Conservation (phyloP, 2,888 invertebrate genomes). For the Drosophila greeni region DNA sequence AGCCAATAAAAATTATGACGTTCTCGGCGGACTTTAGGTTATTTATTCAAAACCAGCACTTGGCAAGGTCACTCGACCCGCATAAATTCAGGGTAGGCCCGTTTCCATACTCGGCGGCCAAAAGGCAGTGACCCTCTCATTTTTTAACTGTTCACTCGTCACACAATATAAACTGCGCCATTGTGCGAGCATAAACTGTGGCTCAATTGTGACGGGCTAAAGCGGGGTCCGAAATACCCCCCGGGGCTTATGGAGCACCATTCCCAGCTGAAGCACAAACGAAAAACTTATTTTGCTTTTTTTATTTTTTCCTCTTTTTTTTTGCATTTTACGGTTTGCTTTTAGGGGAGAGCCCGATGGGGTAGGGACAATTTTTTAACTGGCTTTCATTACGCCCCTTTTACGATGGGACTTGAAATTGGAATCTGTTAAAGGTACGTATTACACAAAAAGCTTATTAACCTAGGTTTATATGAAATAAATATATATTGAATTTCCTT, state of each 20-base stretch:
- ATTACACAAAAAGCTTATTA: not conserved
- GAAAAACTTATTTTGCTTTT: slow-evolving; percentile 45
- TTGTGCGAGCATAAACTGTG: slow-evolving; percentile 55
- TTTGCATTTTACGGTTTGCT: slow-evolving; percentile 26
- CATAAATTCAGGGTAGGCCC: slow-evolving; percentile 13
- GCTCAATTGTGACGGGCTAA: slow-evolving; percentile 58
- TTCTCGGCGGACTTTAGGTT: not conserved
- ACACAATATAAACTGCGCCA: slow-evolving; percentile 52
- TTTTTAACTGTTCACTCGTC: slow-evolving; percentile 42
- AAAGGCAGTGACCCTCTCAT: slow-evolving; percentile 8
- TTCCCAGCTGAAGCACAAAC: slow-evolving; percentile 26
- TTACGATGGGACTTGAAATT: slow-evolving; percentile 29
- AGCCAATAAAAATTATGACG: slow-evolving; percentile 1
- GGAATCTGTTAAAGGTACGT: slow-evolving; percentile 20
- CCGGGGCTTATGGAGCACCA: slow-evolving; percentile 16
- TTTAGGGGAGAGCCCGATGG: slow-evolving; percentile 8
- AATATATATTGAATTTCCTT: slow-evolving; percentile 9
- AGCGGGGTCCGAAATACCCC: slow-evolving; percentile 18
- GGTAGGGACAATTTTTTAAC: slow-evolving; percentile 17
- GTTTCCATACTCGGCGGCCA: not conserved
- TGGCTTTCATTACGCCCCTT: slow-evolving; percentile 36
- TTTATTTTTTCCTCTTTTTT: slow-evolving; percentile 20
- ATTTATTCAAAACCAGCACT: slow-evolving; percentile 7
- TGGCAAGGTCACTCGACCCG: slow-evolving; percentile 14
- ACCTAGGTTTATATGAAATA: not conserved